Percentiles rank a stretch among this genome's conserved stretches.
phyloP scores from a whole-genome alignment of 2,888 invertebrate genomes.

The Kryphioiulus occultus region DNA sequence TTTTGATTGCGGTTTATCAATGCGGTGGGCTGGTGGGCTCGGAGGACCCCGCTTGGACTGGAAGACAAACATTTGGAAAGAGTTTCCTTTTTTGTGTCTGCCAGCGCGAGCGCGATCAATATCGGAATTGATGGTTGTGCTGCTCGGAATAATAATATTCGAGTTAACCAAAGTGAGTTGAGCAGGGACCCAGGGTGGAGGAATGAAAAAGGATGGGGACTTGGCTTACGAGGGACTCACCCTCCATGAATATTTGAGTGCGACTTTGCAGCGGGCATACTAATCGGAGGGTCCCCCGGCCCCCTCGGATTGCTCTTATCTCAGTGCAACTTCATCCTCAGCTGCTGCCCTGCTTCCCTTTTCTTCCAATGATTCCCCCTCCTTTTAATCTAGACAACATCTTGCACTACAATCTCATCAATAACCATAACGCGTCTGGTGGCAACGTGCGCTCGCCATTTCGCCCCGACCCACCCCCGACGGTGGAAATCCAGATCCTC shows the following conservation, averaged over 20 bases:
- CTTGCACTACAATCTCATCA: conserved; percentile 40
- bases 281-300: not conserved
- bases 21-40: conserved; percentile 12
- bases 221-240: conserved; percentile 2
- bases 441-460: not conserved
- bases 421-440: conserved; percentile 38
- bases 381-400: conserved; percentile 40
- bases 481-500: not conserved
- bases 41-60: not conserved
- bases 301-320: not conserved
- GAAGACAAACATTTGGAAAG: conserved; percentile 37
- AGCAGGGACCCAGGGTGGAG: conserved; percentile 1
- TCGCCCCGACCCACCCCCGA: conserved; percentile 27
- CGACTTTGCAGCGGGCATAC: conserved; percentile 3
- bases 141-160: conserved; percentile 32
- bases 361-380: not conserved
- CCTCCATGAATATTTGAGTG: conserved; percentile 26
- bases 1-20: conserved; percentile 37
- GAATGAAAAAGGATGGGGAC: conserved; percentile 16
- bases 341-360: conserved; percentile 20
- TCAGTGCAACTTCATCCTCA: not conserved
- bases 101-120: conserved; percentile 22
- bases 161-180: conserved; percentile 25
- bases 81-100: conserved; percentile 39
- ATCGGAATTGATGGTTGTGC: conserved; percentile 46